These are phyloP conservation scores for Tichodroma muraria DNA, from an alignment of 2,113 vertebrate genomes.

Conservation along the genomic window DNA sequence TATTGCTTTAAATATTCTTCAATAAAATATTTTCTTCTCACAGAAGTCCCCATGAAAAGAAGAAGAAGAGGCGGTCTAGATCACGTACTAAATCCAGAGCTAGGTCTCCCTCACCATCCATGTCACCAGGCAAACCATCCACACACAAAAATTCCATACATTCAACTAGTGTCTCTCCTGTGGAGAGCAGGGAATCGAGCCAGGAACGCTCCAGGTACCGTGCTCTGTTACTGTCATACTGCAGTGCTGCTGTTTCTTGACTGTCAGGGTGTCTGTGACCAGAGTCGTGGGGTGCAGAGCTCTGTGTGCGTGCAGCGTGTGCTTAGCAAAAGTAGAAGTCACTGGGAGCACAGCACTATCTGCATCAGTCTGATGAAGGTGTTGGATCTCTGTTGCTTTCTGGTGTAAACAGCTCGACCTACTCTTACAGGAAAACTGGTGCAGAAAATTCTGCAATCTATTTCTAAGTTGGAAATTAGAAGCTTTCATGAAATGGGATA, in stretches of 20 bases:
- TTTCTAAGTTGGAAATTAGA: not conserved
- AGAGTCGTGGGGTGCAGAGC: not conserved
- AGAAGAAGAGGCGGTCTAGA: constrained; percentile 76
- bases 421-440: not conserved
- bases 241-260: not conserved
- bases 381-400: not conserved
- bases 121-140: constrained; percentile 76
- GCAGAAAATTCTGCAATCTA: not conserved
- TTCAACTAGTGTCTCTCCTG: constrained; percentile 82
- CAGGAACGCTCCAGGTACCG: constrained; percentile 84
- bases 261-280: not conserved
- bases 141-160: constrained; percentile 70
- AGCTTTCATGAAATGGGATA: not conserved
- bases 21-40: not conserved
- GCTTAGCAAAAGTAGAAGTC: not conserved
- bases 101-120: constrained; percentile 76
- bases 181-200: constrained; percentile 89
- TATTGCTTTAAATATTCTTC: not conserved
- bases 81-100: constrained; percentile 75
- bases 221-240: not conserved
- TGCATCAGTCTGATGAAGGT: not conserved
- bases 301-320: not conserved
- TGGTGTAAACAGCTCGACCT: not conserved
- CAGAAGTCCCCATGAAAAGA: constrained; percentile 84
- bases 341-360: not conserved